Conservation (phyloP, 2,888 invertebrate genomes). For the Meliscaeva auricollis region DNA sequence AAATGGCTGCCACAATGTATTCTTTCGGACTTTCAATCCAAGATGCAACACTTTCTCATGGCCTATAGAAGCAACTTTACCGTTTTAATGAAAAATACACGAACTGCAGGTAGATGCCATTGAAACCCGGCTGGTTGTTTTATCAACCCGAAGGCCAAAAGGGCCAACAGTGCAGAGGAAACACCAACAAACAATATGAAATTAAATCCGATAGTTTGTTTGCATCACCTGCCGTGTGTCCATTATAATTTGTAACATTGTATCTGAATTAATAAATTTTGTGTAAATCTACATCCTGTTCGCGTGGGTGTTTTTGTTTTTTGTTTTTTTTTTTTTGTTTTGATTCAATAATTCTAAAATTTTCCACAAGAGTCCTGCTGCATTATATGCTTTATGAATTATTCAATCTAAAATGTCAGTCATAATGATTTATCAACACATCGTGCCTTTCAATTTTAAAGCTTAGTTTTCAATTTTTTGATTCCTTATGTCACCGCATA, state of each 20-base stretch:
- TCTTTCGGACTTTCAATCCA: too few species aligned
- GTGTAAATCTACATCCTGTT: neutral
- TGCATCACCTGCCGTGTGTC: neutral
- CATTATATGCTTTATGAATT: slow-evolving; percentile 7
- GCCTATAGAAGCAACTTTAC: neutral
- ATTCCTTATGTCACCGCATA: slow-evolving; percentile 40
- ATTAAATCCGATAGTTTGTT: neutral
- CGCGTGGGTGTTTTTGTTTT: too few species aligned
- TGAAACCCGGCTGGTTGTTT: neutral
- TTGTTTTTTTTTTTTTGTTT: too few species aligned
- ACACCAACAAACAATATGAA: neutral
- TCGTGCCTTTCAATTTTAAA: slow-evolving; percentile 27
- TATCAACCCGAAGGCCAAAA: neutral
- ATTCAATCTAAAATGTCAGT: neutral
- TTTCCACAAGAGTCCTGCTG: neutral
- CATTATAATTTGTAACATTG: neutral
- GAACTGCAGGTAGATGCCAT: neutral
- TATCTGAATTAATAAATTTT: neutral
- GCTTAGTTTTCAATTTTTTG: slow-evolving; percentile 46
- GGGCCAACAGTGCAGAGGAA: too few species aligned
- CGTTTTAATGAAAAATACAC: neutral
- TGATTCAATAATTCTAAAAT: neutral
- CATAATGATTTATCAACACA: slow-evolving; percentile 29
- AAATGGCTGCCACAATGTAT: too few species aligned
- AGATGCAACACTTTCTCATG: neutral